Conservation (phyloP, 2,113 vertebrate species). For the Physeter macrocephalus region DNA sequence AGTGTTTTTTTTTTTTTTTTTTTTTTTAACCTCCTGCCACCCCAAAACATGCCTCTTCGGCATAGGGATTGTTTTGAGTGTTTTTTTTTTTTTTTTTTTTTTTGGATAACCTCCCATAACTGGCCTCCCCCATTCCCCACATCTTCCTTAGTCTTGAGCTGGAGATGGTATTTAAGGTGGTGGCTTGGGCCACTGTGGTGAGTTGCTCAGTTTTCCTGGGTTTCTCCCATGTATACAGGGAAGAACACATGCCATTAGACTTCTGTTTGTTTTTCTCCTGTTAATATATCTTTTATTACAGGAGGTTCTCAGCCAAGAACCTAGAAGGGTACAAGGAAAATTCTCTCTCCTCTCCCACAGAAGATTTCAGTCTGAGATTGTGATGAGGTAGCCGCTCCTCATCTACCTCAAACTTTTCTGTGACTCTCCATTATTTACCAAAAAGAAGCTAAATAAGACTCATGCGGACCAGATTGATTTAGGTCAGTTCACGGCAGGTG, state of each 20-base stretch:
- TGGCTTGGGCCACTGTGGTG: neutral
- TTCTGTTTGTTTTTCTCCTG: neutral
- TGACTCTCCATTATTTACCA: neutral
- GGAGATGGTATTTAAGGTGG: neutral
- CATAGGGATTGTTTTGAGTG: neutral
- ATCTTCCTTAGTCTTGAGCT: neutral
- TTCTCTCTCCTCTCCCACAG: neutral
- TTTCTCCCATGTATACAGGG: neutral
- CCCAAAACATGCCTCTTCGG: neutral
- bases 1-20: neutral
- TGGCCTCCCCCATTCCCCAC: neutral
- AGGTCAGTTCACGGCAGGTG: neutral
- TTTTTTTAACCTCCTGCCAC: neutral
- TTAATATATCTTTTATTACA: neutral
- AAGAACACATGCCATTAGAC: neutral
- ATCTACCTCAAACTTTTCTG: neutral
- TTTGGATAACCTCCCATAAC: neutral
- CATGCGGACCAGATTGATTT: neutral
- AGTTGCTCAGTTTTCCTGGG: neutral
- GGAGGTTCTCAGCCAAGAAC: neutral
- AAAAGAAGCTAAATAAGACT: neutral
- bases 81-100: neutral
- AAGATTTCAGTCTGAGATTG: neutral
- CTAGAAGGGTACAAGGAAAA: neutral
- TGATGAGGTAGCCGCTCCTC: neutral